Evolutionary conservation across 2,888 invertebrate genomes (phyloP).

Genomic region (Pediacus dermestoides): DNA sequence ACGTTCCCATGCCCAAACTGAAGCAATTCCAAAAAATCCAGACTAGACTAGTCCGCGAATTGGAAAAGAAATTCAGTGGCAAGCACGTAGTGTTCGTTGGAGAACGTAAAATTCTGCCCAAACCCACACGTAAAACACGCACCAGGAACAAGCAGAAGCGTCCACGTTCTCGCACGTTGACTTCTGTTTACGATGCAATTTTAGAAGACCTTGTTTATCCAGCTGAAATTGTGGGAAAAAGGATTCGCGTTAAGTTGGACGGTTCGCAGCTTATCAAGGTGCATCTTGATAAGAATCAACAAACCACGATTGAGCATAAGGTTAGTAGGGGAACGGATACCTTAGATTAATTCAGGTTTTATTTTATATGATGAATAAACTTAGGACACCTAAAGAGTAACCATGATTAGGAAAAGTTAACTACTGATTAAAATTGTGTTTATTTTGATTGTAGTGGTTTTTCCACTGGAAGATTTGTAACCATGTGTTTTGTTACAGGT

Average conservation of each 20-base stretch:
- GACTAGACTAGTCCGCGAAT: conserved; percentile 90
- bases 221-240: conserved; percentile 98
- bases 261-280: conserved; percentile 96
- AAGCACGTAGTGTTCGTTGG: conserved; percentile 98
- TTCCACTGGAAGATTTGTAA: too few species aligned
- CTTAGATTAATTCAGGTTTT: neutral
- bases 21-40: conserved; percentile 98
- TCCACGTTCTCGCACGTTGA: conserved; percentile 82
- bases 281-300: conserved; percentile 96
- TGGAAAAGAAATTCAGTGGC: conserved; percentile 99
- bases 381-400: conserved; percentile 14
- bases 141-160: conserved; percentile 74
- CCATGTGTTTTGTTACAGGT: conserved; percentile 63
- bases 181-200: conserved; percentile 95
- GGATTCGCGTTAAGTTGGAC: conserved; percentile 93
- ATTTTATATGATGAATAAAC: conserved; percentile 17
- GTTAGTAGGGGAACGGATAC: conserved; percentile 54
- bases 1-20: conserved; percentile 97
- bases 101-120: conserved; percentile 95
- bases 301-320: conserved; percentile 99
- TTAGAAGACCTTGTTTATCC: conserved; percentile 97
- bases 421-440: conserved; percentile 4
- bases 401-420: conserved; percentile 15
- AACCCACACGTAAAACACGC: conserved; percentile 93
- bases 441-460: conserved; percentile 10